Evolutionary conservation across 2,113 vertebrate species (phyloP), one percentile per base, ranked within the genome.

Genomic region (Vidua macroura): DNA sequence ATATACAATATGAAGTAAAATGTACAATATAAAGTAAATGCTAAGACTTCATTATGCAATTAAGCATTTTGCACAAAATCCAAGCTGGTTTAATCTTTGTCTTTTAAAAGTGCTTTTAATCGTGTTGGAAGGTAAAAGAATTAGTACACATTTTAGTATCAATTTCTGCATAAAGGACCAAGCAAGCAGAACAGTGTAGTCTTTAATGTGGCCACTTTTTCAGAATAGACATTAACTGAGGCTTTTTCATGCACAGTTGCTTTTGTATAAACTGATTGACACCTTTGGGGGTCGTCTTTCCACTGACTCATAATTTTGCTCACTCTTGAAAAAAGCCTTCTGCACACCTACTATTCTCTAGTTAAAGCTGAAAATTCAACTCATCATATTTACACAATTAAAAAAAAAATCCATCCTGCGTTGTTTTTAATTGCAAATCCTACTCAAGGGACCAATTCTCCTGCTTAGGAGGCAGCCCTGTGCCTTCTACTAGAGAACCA

Each of bases 371-470:
- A 98, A 98, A 97, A 97, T 98, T 98, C 97, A 98, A 98, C 98
- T 98, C 98, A 98, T 98, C 97, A 98, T 98, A 98, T 99, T 99
- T 98, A 99, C 98, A 98, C 97, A 97, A 98, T 98, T 98, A 98
- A 98, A 98, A 98, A 98, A 97, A 98, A 98, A 99, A 98, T 98
- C 98, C 96, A 98, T 98, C 97, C 97, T 95, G 96, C 76, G 86
- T 98, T 97, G 93, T 98, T 99, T 99, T 98, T 99, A 99, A 99
- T 99, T 99, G 99, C 98, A 99, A 99, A 99, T 99, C 96, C 96
- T 92, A 92, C 98, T 98, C 98, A 59, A 84, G 97, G 98, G 98
- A 98, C 98, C 97, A 96, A 97, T 98, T 98, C 98, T 98, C 97
- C 96, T 98, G 98, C 98, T 98, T 98, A 98, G 98, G 98, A 98